Percentiles rank a stretch among this genome's conserved stretches.
These are phyloP conservation scores for Eulemur mongoz DNA, from an alignment of 2,797 vertebrate genomes.

Conservation along the genomic window DNA sequence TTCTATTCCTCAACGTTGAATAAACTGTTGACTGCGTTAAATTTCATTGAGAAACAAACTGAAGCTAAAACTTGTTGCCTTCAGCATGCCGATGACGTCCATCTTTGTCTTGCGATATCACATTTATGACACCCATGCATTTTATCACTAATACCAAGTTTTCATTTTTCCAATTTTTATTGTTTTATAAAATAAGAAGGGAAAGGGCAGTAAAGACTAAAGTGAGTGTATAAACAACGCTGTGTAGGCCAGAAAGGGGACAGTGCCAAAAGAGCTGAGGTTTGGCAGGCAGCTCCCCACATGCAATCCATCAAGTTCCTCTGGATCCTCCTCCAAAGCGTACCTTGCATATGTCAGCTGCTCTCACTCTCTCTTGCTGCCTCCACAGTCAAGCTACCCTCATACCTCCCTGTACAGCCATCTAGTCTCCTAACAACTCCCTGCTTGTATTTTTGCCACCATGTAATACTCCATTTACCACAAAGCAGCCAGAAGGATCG, in stretches of 20 bases:
- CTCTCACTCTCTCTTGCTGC: background rate
- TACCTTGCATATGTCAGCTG: background rate
- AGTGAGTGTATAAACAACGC: background rate
- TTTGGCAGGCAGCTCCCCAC: background rate
- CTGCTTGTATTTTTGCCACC: background rate
- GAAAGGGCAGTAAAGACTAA: background rate
- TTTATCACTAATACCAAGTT: background rate
- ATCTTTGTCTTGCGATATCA: background rate
- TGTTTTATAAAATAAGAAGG: slow-evolving; percentile 25
- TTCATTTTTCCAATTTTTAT: slow-evolving; percentile 38
- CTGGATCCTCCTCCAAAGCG: background rate
- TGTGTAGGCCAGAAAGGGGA: background rate
- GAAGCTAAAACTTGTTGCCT: background rate
- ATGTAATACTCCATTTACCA: background rate
- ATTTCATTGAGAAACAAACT: background rate
- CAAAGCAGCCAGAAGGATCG: background rate
- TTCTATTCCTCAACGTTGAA: background rate
- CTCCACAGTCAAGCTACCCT: background rate
- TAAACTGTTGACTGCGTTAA: background rate
- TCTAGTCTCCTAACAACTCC: background rate
- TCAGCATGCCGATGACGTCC: background rate
- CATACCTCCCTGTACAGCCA: background rate
- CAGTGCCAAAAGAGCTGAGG: background rate
- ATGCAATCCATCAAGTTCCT: background rate
- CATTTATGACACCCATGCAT: background rate